Base-by-base conservation (phyloP, 2,113 vertebrate species). In the Bufo gargarizans region DNA sequence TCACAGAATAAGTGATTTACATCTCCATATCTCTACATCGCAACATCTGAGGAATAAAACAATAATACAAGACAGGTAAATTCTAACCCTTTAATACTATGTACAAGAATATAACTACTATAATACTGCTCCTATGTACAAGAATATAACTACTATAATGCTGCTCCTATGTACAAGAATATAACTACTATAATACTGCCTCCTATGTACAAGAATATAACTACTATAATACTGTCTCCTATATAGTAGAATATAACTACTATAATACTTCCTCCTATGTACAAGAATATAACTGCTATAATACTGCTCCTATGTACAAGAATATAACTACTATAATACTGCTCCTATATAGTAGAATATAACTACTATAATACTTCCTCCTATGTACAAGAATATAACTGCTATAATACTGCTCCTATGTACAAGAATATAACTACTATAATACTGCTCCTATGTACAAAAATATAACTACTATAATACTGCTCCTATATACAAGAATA, bases 401-500 rank as follows among this genome's bases (percentile, higher is more conserved):
- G 7, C 61, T 65, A 65, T 65, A 65, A 65, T 65, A 65, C 61
- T 20, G 14, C 16, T 10, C 8, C 16, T 61, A 61, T 61, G 12
- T 61, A 19, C 59, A 61, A 61, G 59, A 61, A 6, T 61, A 61
- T 61, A 61, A 19, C 59, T 19, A 19, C 14, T 61, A 58, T n/a
- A 20, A 20, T 65, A 65, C 19, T 20, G n/a, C 65, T 5, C 71
- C 71, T 74, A 74, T 71, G 7, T 74, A 47, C 71, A 74, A 49
- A 16, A 17, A 33, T 43, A 71, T 71, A 71, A 71, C 67, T 71
- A 71, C 43, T 17, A 69, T 69, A 74, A 74, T 74, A 74, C 71
- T 74, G 43, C 71, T 9, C 69, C 71, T 74, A 74, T 45, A 6
- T 74, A 74, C 71, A 74, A 17, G 71, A 74, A 74, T 69, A 74